Percentiles rank a stretch among this genome's conserved stretches.
phyloP scores from a whole-genome alignment of 1,140 invertebrate genomes.

The Triops longicaudatus region DNA sequence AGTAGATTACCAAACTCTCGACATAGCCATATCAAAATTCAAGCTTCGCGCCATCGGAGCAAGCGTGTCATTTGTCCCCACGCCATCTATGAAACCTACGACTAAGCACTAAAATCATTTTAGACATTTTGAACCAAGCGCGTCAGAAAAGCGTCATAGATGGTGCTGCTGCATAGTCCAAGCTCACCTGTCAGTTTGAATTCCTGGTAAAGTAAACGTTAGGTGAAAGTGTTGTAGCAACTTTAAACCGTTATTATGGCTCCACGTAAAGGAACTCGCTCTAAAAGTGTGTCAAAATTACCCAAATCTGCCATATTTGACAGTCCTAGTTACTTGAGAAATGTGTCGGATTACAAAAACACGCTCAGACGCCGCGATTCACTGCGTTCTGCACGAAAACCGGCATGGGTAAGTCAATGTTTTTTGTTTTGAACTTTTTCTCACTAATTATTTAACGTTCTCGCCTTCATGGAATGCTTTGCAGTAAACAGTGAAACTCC shows the following conservation, averaged over 20 bases:
- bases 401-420: background rate
- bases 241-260: conserved; percentile 5
- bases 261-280: conserved; percentile 18
- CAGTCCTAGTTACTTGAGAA: conserved; percentile 24
- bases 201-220: background rate
- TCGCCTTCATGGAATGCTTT: too few species aligned
- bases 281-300: background rate
- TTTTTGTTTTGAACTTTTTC: background rate
- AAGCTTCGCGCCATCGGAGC: too few species aligned
- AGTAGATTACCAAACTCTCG: too few species aligned
- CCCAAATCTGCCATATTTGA: conserved; percentile 3
- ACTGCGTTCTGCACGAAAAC: conserved; percentile 19
- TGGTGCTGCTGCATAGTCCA: too few species aligned
- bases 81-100: too few species aligned
- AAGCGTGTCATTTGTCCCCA: too few species aligned
- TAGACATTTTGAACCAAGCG: too few species aligned
- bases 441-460: too few species aligned
- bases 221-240: background rate
- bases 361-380: conserved; percentile 26
- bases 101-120: too few species aligned
- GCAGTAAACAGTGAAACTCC: too few species aligned
- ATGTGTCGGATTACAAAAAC: conserved; percentile 25
- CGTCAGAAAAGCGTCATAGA: too few species aligned
- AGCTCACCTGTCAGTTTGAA: background rate
- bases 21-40: too few species aligned